Evolutionary conservation across 2,888 invertebrate species (phyloP), one percentile per base, ranked within the genome.

Genomic region (Bruchidius siliquastri): DNA sequence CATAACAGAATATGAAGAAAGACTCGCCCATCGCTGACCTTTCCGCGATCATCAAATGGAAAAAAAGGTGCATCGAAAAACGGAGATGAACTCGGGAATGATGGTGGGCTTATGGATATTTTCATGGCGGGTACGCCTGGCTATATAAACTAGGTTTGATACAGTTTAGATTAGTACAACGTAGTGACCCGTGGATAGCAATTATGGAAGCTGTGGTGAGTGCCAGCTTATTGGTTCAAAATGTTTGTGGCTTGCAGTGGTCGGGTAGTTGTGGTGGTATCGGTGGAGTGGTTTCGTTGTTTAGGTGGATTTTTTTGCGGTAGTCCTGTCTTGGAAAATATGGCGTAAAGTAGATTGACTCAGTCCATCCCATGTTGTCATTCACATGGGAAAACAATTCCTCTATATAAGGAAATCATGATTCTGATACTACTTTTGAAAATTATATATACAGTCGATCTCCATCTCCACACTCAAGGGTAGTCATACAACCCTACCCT

Each of bases 121-220:
- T 71, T 71, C 73, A 70, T 69, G 49, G 67, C n/a, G 69, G 70
- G 66, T 32, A 32, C 74, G 26, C 72, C 49, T 75, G 69, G 66
- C 68, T 76, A 76, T 76, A 76, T 76, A 75, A 76, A 76, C 73
- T 73, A 76, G 75, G 74, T 74, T 72, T 71, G 21, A 69, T 71
- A 30, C 21, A 72, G 69, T 74, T 72, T 2, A 22, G 71, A 20
- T 13, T 73, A 76, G 75, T 76, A 18, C 49, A 68, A 21, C 72
- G 67, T 73, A 69, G 72, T 76, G 76, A 72, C 73, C 76, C 72
- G 73, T 72, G 67, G 68, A 70, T 69, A 66, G 71, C 67, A 26
- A 76, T 69, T 72, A 76, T 76, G 76, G 74, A 73, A 30, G 20
- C 74, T 73, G 72, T 76, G 76, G 76, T 76, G 68, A 75, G 75